Evolutionary conservation across 1,140 invertebrate species (phyloP).

Genomic region (Formica exsecta): DNA sequence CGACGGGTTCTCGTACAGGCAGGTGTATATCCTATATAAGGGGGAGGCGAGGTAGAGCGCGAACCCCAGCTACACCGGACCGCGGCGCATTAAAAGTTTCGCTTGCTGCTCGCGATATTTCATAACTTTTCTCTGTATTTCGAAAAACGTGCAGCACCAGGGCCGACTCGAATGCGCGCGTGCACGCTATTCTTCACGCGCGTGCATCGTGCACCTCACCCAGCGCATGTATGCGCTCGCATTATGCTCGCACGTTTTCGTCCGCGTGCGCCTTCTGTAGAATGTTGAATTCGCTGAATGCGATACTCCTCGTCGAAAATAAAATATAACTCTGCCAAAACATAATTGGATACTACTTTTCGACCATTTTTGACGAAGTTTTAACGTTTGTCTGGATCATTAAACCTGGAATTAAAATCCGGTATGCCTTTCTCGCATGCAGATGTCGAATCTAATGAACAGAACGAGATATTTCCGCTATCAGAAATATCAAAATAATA

Average conservation of each 20-base stretch:
- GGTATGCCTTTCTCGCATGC: neutral
- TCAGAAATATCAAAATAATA: neutral
- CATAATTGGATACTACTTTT: conserved; percentile 12
- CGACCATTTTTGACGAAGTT: neutral
- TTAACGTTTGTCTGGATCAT: neutral
- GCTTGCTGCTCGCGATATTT: conserved; percentile 84
- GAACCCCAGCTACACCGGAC: conserved; percentile 64
- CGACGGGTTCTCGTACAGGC: conserved; percentile 64
- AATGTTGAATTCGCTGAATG: conserved; percentile 39
- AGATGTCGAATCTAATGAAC: neutral
- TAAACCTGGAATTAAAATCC: neutral
- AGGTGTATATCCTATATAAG: conserved; percentile 73
- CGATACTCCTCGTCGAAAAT: neutral
- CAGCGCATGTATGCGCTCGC: neutral
- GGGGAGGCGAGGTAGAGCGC: conserved; percentile 46
- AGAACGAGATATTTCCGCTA: neutral
- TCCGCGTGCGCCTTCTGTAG: neutral
- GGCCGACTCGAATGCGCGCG: conserved; percentile 63
- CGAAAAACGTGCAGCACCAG: conserved; percentile 79
- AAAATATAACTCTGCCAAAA: neutral
- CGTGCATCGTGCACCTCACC: neutral
- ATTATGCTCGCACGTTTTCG: conserved; percentile 23
- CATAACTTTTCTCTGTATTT: conserved; percentile 86
- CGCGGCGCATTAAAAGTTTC: conserved; percentile 85
- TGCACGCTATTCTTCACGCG: conserved; percentile 68